Base-by-base conservation (phyloP, 2,888 invertebrate species). In the Podabrus alpinus region DNA sequence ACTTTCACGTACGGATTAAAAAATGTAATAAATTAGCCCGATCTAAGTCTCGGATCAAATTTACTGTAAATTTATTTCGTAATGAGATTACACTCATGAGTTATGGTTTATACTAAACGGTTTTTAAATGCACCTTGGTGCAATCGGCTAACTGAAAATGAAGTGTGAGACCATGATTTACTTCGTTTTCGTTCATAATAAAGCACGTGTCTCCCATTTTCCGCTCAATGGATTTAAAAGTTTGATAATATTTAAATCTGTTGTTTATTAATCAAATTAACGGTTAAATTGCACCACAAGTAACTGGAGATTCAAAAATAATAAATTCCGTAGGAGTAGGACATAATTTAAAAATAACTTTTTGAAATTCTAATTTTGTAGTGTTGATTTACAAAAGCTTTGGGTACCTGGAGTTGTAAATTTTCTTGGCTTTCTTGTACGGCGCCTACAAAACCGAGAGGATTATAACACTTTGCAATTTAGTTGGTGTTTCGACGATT, bases 1-100 rank as follows among this genome's bases (percentile, higher is more conserved):
- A 64, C 62, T 64, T 64, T 64, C 62, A 64, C 62, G 21, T 17
- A 64, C 17, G 62, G 62, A 64, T 64, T 64, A 64, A 64, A 64
- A 19, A 19, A 64, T 64, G 21, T 64, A 64, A 64, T 64, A 64
- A 64, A n/a, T 64, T 64, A 45, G 62, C 7, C 21, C 17, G 62
- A 64, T 64, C 21, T 64, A 64, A 64, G 62, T 64, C 21, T 45
- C 45, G 45, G 45, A 45, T 45, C 45, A 17, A 64, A 64, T 64
- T 64, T 64, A 64, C 62, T 19, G 62, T 64, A 64, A 64, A 64
- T 64, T 19, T 64, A 21, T 64, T 64, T 64, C 62, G 16, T 64
- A 64, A 64, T 64, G 21, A 17, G 62, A 64, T 64, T 64, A 64
- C n/a, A n/a, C n/a, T 45, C 45, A 45, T 45, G 45, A 45, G 45